Evolutionary conservation across 2,113 vertebrate species (phyloP).

Genomic region (Sardina pilchardus): DNA sequence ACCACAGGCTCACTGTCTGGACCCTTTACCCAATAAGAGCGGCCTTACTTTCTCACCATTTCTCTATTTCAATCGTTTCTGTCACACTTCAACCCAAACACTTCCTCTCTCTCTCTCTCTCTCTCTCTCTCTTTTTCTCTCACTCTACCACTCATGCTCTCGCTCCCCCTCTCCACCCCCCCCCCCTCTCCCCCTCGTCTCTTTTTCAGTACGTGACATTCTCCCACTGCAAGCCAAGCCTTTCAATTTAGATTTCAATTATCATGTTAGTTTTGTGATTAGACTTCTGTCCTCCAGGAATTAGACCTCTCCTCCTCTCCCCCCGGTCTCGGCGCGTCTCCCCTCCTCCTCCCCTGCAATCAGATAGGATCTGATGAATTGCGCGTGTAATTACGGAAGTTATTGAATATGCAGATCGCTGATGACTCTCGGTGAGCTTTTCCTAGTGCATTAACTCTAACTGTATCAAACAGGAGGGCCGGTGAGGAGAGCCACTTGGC

Average conservation of each 20-base stretch:
- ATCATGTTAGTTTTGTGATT: conserved; percentile 83
- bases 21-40: neutral
- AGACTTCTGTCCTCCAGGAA: conserved; percentile 78
- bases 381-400: conserved; percentile 80
- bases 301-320: conserved; percentile 72
- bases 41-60: neutral
- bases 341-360: conserved; percentile 73
- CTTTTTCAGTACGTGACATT: conserved; percentile 55
- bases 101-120: conserved; percentile 27
- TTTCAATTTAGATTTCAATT: conserved; percentile 82
- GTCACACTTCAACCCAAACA: conserved; percentile 22
- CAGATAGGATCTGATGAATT: conserved; percentile 82
- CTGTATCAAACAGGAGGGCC: conserved; percentile 71
- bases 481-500: conserved; percentile 70
- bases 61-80: neutral
- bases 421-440: conserved; percentile 73
- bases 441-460: conserved; percentile 71
- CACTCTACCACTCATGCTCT: conserved; percentile 10
- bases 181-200: too few species aligned
- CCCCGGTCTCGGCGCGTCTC: conserved; percentile 49
- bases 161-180: conserved; percentile 42
- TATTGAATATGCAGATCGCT: conserved; percentile 80
- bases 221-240: conserved; percentile 66
- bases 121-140: conserved; percentile 28
- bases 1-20: neutral